phyloP scores from a whole-genome alignment of 2,797 vertebrate species.

The Buceros bicornis region DNA sequence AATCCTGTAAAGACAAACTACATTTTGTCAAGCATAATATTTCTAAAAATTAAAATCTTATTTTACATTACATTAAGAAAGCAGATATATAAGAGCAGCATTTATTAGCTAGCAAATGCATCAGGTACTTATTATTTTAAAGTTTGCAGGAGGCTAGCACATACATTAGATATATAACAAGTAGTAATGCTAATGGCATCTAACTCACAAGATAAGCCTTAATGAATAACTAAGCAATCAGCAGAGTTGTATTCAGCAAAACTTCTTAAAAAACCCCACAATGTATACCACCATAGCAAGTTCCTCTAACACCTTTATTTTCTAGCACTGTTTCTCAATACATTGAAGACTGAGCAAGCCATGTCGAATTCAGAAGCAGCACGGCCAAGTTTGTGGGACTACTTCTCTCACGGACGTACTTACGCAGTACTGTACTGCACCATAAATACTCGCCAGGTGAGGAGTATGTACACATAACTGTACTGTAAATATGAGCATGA shows the following conservation, averaged over 20 bases:
- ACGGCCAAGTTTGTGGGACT: not conserved
- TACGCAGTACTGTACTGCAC: not conserved
- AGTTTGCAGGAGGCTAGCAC: not conserved
- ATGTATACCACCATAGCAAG: accelerated
- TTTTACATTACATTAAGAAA: constrained; percentile 7
- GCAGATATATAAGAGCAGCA: not conserved
- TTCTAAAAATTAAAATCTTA: not conserved
- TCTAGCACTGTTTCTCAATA: not conserved
- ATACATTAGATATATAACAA: not conserved
- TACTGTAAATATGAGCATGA: not conserved
- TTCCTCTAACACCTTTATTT: not conserved
- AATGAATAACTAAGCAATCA: not conserved
- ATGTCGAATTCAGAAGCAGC: not conserved
- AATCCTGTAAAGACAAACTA: constrained; percentile 87
- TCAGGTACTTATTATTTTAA: not conserved
- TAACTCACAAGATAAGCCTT: not conserved
- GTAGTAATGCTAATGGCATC: not conserved
- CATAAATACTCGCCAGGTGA: not conserved
- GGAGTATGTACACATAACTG: not conserved
- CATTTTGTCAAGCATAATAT: constrained; percentile 64
- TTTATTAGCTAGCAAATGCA: constrained; percentile 11
- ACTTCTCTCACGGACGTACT: not conserved
- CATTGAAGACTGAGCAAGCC: not conserved
- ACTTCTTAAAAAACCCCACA: not conserved
- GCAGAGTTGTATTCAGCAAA: not conserved